Evolutionary conservation across 2,888 invertebrate species (phyloP), one percentile per base, ranked within the genome.

Genomic region (Agrilus cyanescens): DNA sequence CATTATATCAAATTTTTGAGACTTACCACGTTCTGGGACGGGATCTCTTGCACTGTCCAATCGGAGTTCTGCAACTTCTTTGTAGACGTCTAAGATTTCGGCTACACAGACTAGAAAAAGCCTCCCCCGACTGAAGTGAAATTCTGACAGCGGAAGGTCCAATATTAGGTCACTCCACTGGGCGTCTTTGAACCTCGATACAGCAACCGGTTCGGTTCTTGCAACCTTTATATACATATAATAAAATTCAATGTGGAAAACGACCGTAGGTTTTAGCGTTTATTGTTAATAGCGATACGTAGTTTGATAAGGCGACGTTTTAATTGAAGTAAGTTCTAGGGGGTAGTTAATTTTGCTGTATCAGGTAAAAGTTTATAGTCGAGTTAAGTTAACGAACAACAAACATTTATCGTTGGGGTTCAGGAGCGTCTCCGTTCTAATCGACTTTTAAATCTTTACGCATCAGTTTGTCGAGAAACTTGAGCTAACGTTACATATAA

Each of bases 11-110:
- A n/a, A n/a, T n/a, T n/a, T n/a, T n/a, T n/a, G n/a, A n/a, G 4
- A 53, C 72, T 70, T 62, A 85, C 85, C 85, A 73, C 84, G 76
- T 62, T 85, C 85, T 14, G 85, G 85, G 54, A 83, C 74, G 4
- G 86, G 86, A 66, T 85, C 84, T 42, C 80, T 75, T 37, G 80
- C 78, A 45, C 79, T 78, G 46, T 80, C 78, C 58, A 85, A 75
- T 60, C 82, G 79, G 50, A 80, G 66, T 57, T 78, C 82, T 41
- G 80, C 78, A 43, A 75, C 75, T 61, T 75, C 74, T 53, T 75
- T 74, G 69, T 84, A 85, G 46, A 85, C 71, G 32, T 77, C 74
- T 43, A 76, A 75, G 51, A 86, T 74, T 53, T 78, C 73, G 12
- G 85, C 82, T 37, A 76, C 75, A 60, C 86, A 87, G 41, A 79